phyloP scores from a whole-genome alignment of 2,888 invertebrate genomes.

The Laothoe populi region DNA sequence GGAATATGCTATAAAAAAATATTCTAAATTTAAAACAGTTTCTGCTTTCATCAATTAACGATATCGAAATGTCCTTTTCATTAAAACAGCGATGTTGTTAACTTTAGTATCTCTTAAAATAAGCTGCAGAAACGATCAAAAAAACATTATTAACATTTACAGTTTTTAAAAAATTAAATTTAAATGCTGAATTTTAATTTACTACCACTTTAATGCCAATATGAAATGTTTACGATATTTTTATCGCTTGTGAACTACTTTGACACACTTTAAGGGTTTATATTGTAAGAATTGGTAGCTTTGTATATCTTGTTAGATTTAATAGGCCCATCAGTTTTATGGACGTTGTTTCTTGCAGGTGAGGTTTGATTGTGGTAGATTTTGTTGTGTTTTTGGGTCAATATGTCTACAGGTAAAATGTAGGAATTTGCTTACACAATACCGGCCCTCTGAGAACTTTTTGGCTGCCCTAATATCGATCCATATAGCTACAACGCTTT shows the following conservation, averaged over 20 bases:
- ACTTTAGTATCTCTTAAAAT: too few species aligned
- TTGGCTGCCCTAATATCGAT: too few species aligned
- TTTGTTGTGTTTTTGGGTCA: neutral
- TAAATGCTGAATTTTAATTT: constrained; percentile 1
- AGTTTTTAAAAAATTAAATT: neutral
- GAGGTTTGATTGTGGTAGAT: neutral
- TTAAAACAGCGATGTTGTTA: too few species aligned
- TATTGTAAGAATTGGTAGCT: neutral
- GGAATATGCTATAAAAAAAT: too few species aligned
- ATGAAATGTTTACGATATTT: constrained; percentile 21
- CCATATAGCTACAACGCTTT: too few species aligned
- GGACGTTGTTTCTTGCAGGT: neutral
- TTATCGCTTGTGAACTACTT: constrained; percentile 23
- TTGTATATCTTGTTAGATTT: constrained; percentile 7
- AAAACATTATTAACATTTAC: neutral
- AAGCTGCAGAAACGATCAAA: neutral
- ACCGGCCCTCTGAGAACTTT: too few species aligned
- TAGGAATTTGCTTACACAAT: too few species aligned
- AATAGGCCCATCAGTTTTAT: neutral
- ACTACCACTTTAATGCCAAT: neutral
- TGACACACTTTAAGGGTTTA: neutral
- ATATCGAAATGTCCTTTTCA: too few species aligned
- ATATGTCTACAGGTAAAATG: neutral
- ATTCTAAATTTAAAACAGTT: too few species aligned
- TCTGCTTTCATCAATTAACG: too few species aligned